Evolutionary conservation across 2,797 vertebrate species (phyloP), one percentile per base, ranked within the genome.

Genomic region (Chelon auratus): DNA sequence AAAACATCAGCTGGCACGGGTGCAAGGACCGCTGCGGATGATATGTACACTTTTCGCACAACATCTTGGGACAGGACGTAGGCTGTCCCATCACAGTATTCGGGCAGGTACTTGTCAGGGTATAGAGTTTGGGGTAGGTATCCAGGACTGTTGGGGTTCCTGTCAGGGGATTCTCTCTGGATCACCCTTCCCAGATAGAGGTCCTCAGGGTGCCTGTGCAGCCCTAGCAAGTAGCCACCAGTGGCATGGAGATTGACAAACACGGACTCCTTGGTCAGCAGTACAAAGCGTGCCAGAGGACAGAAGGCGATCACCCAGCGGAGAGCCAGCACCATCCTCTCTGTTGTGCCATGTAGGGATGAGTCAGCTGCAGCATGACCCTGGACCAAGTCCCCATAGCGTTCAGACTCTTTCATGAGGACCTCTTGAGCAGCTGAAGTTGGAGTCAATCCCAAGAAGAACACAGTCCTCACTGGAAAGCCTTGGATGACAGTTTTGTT

Each of bases 301-400:
- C 97, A 99, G 87, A 96, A 97, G 0, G 95, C 82, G 71, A 97
- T 89, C 1, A 93, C 85, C 97, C 97, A 99, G 43, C 95, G 94
- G 22, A 94, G 70, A 0, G 94, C 94, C 80, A 94, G 77, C 40
- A 94, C 26, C 4, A 93, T 88, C 83, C 93, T 95, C 36, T 94
- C 89, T 0, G 90, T 95, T 62, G 91, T 90, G 0, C 90, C 94
- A n/a, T 78, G 62, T 0, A 85, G 77, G 4, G 87, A 92, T 0
- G 88, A 91, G 18, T 96, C 96, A 8, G 73, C 39, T 36, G 94
- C 93, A 0, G 91, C 64, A 1, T 78, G 80, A 75, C 62, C 83
- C 54, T 92, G 91, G 40, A 92, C 76, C 54, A 92, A 54, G 75
- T 92, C 92, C 1, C 86, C 70, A n/a, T 90, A 52, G 24, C 0